A percentile compares a stretch with the other conserved stretches of the same genome.
Evolutionary conservation across 35 echinoderm and acorn worm genomes (phyloP).

Genomic region (Ptychodera flava): DNA sequence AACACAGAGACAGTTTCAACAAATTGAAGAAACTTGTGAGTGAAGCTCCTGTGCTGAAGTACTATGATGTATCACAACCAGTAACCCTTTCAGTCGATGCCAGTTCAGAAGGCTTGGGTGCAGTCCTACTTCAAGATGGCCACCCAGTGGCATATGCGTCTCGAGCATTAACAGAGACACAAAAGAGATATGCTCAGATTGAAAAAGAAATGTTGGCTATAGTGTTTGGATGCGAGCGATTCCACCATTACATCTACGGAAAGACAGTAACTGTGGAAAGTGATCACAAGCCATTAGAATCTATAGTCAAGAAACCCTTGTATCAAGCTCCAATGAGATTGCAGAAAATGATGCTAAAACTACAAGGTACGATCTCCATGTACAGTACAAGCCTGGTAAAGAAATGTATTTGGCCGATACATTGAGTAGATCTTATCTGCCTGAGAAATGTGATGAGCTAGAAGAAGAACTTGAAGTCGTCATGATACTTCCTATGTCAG

Average conservation of each 20-base stretch:
- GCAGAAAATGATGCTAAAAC: slow-evolving; percentile 35
- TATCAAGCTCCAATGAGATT: slow-evolving; percentile 9
- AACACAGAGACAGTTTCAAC: slow-evolving; percentile 2
- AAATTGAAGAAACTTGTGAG: slow-evolving; percentile 7
- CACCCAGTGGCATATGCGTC: slow-evolving; percentile 43
- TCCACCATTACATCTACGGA: slow-evolving; percentile 28
- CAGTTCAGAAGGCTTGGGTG: slow-evolving; percentile 24
- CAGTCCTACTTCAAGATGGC: slow-evolving; percentile 35
- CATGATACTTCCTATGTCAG: slow-evolving; percentile 12
- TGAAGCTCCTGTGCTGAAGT: slow-evolving; percentile 12
- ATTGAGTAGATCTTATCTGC: slow-evolving; percentile 16
- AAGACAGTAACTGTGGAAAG: slow-evolving; percentile 21
- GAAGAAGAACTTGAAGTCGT: not conserved
- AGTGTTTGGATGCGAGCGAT: slow-evolving; percentile 32
- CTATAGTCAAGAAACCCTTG: slow-evolving; percentile 29
- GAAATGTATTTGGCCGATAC: slow-evolving; percentile 39
- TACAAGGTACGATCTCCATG: slow-evolving; percentile 36
- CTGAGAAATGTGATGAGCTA: slow-evolving; percentile 3
- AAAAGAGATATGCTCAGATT: slow-evolving; percentile 43
- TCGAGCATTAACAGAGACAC: slow-evolving; percentile 28
- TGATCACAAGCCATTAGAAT: slow-evolving; percentile 40
- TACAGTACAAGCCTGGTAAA: slow-evolving; percentile 38
- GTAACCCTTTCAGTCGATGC: slow-evolving; percentile 29
- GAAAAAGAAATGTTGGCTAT: slow-evolving; percentile 49
- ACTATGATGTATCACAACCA: slow-evolving; percentile 30